Base-by-base conservation (phyloP, 2,797 vertebrate genomes). In the Phataginus tricuspis region DNA sequence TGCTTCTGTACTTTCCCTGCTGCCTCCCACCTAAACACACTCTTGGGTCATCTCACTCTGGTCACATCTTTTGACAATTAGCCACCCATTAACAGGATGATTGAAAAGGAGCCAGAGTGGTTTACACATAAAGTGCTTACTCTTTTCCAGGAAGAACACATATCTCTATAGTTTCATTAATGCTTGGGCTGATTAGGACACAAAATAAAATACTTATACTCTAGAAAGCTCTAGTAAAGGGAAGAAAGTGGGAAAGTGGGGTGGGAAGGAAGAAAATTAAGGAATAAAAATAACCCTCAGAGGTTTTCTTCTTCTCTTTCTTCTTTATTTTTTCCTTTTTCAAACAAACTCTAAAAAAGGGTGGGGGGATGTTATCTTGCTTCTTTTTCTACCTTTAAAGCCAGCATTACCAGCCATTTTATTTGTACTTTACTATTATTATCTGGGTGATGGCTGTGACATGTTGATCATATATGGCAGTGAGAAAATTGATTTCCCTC, bases 401-500 rank as follows among this genome's bases (percentile, higher is more conserved):
- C 96, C 97, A 86, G 97, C 97, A 98, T 98, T 99, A 98, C 98
- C 98, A 98, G 96, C 97, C 98, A 98, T 99, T 99, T 99, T 98
- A 98, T 97, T 99, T 98, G 98, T 98, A 98, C 98, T 99, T 99
- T 98, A 98, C 98, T 98, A 98, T 98, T 98, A 99, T 99, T 99
- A 99, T 99, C 99, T 98, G 97, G 98, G 98, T 99, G 99, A 99
- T 98, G 98, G 98, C 98, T 99, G 98, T 99, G 99, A 99, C 99
- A 99, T 99, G 99, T 99, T 99, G 99, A 99, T 99, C 99, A 99
- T 99, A 99, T 98, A 98, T 98, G 98, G 98, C 99, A 99, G 99
- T 99, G 99, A 99, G 99, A 99, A 99, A 99, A 99, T 99, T 99
- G 99, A 99, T 99, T 99, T 99, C 99, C 98, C 98, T 99, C 99